phyloP scores from a whole-genome alignment of 2,888 invertebrate species.

The Cabera pusaria region DNA sequence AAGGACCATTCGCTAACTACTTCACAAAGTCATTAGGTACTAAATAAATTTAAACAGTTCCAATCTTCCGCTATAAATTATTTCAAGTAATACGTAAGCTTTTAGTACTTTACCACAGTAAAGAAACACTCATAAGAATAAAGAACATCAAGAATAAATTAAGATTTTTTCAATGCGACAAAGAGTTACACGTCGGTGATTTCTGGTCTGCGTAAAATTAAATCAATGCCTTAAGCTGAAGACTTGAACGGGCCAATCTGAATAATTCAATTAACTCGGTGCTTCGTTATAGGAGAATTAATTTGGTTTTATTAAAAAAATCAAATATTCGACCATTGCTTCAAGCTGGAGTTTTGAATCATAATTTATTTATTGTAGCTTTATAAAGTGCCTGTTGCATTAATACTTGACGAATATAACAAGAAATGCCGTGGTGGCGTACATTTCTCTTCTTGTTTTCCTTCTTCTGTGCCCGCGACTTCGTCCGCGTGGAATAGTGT shows the following conservation, averaged over 20 bases:
- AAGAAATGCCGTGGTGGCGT: too few relatives aligned
- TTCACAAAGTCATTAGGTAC: not conserved
- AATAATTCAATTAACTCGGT: constrained; percentile 64
- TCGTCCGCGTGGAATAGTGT: too few relatives aligned
- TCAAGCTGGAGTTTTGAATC: constrained; percentile 32
- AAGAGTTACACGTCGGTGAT: constrained; percentile 3
- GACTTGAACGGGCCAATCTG: constrained; percentile 62
- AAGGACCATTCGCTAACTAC: too few relatives aligned
- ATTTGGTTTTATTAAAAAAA: constrained; percentile 53
- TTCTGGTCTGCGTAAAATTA: constrained; percentile 45
- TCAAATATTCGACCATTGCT: constrained; percentile 55
- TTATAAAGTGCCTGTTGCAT: too few relatives aligned
- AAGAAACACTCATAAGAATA: too few relatives aligned
- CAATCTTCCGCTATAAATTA: not conserved
- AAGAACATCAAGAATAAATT: too few relatives aligned
- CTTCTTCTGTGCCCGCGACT: too few relatives aligned
- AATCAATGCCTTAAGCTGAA: constrained; percentile 63
- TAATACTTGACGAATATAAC: too few relatives aligned
- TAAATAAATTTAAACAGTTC: not conserved
- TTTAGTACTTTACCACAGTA: constrained; percentile 3
- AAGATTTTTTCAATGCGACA: constrained; percentile 4
- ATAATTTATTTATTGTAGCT: constrained; percentile 22
- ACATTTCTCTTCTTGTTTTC: too few relatives aligned
- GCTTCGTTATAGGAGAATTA: constrained; percentile 56
- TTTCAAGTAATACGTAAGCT: not conserved